Evolutionary conservation across 2,888 invertebrate genomes (phyloP).

Genomic region (Slavum lentiscoides): DNA sequence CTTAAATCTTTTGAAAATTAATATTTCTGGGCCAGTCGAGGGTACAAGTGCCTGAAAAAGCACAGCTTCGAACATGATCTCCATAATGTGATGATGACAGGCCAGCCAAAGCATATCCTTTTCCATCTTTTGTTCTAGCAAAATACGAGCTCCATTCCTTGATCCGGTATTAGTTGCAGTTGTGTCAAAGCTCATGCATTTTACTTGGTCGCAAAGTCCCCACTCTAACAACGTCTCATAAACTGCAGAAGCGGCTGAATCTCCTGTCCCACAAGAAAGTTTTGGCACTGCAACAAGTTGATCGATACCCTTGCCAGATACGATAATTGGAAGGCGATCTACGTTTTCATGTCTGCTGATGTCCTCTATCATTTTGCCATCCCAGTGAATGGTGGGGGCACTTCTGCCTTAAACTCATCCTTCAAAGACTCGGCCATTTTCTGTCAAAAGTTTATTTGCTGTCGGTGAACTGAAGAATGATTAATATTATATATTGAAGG

Average conservation of each 20-base stretch:
- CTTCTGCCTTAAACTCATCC: conserved; percentile 6
- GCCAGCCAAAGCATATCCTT: neutral
- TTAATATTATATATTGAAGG: conserved; percentile 16
- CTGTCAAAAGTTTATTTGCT: conserved; percentile 4
- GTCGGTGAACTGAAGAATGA: conserved; percentile 24
- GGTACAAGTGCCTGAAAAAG: neutral
- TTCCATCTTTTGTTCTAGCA: neutral
- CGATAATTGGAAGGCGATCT: conserved; percentile 36
- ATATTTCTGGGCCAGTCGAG: neutral
- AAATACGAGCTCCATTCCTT: neutral
- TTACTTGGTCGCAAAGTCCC: neutral
- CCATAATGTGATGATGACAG: neutral
- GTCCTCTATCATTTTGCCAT: conserved; percentile 33
- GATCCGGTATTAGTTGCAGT: neutral
- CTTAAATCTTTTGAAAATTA: neutral
- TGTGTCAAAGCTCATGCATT: neutral
- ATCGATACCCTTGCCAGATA: conserved; percentile 11
- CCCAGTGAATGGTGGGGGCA: conserved; percentile 30
- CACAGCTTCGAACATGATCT: neutral
- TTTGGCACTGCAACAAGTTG: conserved; percentile 34
- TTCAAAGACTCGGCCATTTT: conserved; percentile 32
- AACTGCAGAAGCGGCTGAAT: no score
- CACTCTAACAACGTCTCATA: no score
- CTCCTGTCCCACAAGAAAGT: no score
- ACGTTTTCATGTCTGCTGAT: conserved; percentile 7